phyloP scores from a whole-genome alignment of 2,797 vertebrate genomes.

The Dicrostonyx torquatus region DNA sequence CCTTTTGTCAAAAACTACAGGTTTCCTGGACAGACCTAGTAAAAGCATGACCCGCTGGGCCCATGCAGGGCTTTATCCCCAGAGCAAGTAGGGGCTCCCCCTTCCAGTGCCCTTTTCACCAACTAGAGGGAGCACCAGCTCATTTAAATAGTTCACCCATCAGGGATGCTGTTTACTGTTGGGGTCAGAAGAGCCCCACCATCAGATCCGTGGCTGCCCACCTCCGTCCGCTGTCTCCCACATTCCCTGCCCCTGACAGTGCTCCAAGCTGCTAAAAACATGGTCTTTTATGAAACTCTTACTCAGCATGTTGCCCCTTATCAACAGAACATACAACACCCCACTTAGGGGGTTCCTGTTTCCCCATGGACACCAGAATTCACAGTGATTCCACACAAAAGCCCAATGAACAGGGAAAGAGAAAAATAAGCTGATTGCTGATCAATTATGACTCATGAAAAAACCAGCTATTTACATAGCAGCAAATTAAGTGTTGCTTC shows the following conservation, averaged over 20 bases:
- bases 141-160: not conserved
- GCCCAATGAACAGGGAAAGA: slow-evolving; percentile 24
- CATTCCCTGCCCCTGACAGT: rapidly evolving
- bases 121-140: no score
- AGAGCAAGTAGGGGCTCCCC: not conserved
- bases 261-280: not conserved
- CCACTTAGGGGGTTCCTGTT: not conserved
- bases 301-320: not conserved
- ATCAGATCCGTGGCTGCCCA: not conserved
- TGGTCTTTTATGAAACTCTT: not conserved
- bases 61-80: not conserved
- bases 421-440: slow-evolving; percentile 25
- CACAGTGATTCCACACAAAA: slow-evolving; percentile 33
- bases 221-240: not conserved
- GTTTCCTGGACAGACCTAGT: not conserved
- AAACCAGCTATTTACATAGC: slow-evolving; percentile 42
- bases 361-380: not conserved
- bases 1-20: not conserved
- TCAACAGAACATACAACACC: slow-evolving; percentile 15
- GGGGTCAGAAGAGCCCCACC: not conserved
- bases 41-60: not conserved
- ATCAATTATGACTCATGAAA: slow-evolving; percentile 46
- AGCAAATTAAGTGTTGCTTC: not conserved
- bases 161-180: not conserved
- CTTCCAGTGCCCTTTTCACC: not conserved